Percentiles rank a stretch among this genome's conserved stretches.
These are phyloP conservation scores for Saguinus imperator DNA, from an alignment of 2,113 vertebrate species.

Conservation along the genomic window DNA sequence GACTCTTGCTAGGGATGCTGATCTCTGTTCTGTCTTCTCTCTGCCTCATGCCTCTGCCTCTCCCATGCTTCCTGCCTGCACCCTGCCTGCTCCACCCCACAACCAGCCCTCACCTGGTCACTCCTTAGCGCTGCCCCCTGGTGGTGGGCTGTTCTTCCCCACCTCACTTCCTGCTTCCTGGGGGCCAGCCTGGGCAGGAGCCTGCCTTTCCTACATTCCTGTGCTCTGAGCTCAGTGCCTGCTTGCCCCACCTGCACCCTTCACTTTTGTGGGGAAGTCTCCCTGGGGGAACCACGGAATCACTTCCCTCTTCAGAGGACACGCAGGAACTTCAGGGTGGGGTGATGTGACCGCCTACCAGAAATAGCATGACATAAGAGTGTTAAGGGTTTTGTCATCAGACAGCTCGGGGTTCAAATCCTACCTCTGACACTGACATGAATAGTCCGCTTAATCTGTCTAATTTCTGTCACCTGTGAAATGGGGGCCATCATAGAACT, in stretches of 20 bases:
- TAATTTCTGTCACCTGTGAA: slow-evolving; percentile 37
- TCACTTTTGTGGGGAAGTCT: slow-evolving; percentile 5
- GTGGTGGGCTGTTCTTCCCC: not conserved
- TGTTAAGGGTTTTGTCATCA: slow-evolving; percentile 65
- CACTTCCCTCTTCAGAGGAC: slow-evolving; percentile 64
- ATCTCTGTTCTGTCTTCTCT: not conserved
- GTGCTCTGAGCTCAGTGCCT: slow-evolving; percentile 73
- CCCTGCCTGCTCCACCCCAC: not conserved
- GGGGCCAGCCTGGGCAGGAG: slow-evolving; percentile 71
- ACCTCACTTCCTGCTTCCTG: slow-evolving; percentile 58
- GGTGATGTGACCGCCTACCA: slow-evolving; percentile 22
- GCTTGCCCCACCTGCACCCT: slow-evolving; percentile 64
- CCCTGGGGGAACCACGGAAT: slow-evolving; percentile 29
- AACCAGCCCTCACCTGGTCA: not conserved
- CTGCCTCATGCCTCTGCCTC: not conserved
- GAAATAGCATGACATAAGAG: slow-evolving; percentile 49
- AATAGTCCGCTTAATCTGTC: slow-evolving; percentile 19
- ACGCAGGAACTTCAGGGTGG: slow-evolving; percentile 38
- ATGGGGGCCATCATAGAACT: not conserved
- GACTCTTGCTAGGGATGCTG: not conserved
- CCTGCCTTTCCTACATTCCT: slow-evolving; percentile 74
- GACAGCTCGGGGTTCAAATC: slow-evolving; percentile 16
- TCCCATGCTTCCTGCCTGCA: not conserved
- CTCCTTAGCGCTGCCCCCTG: not conserved
- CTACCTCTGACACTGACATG: slow-evolving; percentile 22